Conservation (phyloP, 2,113 vertebrate species). For the Gobio gobio region DNA sequence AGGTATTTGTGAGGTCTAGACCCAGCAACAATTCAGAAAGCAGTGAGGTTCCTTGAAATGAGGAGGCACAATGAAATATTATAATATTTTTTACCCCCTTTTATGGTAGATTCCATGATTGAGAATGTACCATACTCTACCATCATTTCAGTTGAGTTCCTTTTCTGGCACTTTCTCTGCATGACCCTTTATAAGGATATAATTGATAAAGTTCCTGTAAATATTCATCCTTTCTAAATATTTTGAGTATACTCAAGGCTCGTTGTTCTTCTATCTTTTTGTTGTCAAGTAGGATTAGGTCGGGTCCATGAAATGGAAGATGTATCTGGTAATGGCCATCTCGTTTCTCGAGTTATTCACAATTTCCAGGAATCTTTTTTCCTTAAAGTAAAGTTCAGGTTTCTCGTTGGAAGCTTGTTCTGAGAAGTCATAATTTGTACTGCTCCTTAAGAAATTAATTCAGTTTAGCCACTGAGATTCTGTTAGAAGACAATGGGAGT, state of each 20-base stretch:
- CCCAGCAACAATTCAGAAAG: no score
- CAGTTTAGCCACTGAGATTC: constrained; percentile 12
- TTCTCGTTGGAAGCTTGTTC: constrained; percentile 12
- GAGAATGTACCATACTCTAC: neutral
- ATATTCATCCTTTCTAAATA: no score
- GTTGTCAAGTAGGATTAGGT: neutral
- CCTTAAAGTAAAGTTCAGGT: constrained; percentile 5
- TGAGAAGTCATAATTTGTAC: constrained; percentile 17
- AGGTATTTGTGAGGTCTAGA: no score
- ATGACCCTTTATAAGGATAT: constrained; percentile 19
- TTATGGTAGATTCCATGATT: neutral
- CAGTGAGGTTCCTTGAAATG: no score
- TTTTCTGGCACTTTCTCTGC: constrained; percentile 12
- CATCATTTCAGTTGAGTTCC: neutral
- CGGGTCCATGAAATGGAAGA: neutral
- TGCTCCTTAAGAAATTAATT: neutral
- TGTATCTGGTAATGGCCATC: constrained; percentile 24
- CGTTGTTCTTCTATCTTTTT: constrained; percentile 5
- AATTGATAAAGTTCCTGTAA: no score
- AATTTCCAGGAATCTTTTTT: constrained; percentile 13
- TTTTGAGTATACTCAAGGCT: neutral
- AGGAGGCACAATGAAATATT: no score
- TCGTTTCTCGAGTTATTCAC: neutral
- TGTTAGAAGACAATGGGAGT: neutral
- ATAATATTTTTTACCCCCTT: neutral